Base-by-base conservation (phyloP, 2,888 invertebrate genomes). In the Pediacus dermestoides region DNA sequence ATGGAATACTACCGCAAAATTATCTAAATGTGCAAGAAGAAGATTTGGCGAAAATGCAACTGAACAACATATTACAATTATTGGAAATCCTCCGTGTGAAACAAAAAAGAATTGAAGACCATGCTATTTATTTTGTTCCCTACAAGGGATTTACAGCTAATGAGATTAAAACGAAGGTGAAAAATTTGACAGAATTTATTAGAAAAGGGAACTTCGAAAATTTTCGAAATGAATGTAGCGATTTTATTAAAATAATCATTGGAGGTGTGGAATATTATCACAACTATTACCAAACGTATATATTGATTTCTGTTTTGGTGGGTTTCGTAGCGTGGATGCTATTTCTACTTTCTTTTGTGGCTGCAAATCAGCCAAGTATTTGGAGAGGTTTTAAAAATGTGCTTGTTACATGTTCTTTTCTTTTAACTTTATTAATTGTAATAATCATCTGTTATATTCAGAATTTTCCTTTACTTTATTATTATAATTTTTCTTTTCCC, bases 51-150 rank as follows among this genome's bases (percentile, higher is more conserved):
- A 72, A 78, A 58, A 82, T 85, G 34, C 67, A 85, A 10, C 74
- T 85, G 49, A 79, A 81, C 42, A 93, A 94, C 64, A 79, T 85
- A 3, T 72, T 78, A 42, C 93, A 94, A 68, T 71, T 94, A 35
- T 67, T 81, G 21, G 76, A 80, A 34, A 89, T 91, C 63, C 85
- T 80, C 50, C 71, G 75, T 48, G 76, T 72, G 39, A 85, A 85
- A 64, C 75, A 80, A 64, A 62, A 72, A 32, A 68, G 80, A 49
- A 78, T 80, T 37, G 76, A 80, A 61, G 68, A 70, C 16, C 73
- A 74, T 58, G 46, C 54, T 4, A 32, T 58, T 6, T 23, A 55
- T 35, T 55, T 48, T 41, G 26, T 53, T 13, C 53, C 57, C 1
- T 61, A 48, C 37, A 34, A 46, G 23, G 48, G 47, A 9, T 16